Base-by-base conservation (phyloP, 1,140 invertebrate species). In the Arctopsyche grandis region DNA sequence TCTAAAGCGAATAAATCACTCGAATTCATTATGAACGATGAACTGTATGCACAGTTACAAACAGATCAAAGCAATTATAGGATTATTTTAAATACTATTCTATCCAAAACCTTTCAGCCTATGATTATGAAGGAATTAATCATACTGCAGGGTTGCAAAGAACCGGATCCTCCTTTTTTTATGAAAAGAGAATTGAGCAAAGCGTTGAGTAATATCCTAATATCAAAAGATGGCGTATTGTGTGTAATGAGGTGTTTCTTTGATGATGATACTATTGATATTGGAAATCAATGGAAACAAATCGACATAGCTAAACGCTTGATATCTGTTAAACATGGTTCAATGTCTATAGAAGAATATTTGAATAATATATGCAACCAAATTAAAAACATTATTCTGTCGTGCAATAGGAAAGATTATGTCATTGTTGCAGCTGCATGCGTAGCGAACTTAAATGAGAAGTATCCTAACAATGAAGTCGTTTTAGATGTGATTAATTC, bases 51-150 rank as follows among this genome's bases (percentile, higher is more conserved):
- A 10, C 84, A 86, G 81, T 84, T 93, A 12, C 85, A 84, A 75
- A 76, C 80, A 29, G 90, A 92, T 44, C 89, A 90, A 84, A 81
- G 85, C 73, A 84, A 86, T 81, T 94, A 91, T 85, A 81, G 85
- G 79, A 60, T 81, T 44, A 85, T 89, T 71, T 88, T 94, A 81
- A 76, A 89, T 69, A 82, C 88, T 79, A 84, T 94, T 21, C 85
- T 92, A 16, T 83, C 82, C 46, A 90, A 89, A 75, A 90, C 90
- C 69, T 91, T 92, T 82, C 89, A 89, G 76, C 88, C 90, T 43
- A 84, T 90, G 56, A 85, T 93, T 44, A 91, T 94, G 80, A 92
- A 91, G 86, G 93, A 94, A 86, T 86, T 94, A 10, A 89, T 95
- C 87, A 84, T 93, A 21, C 86, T 94, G 69, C 90, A 92, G 84